Conservation (phyloP, 1,140 invertebrate genomes). For the Tetramorium alpestre region DNA sequence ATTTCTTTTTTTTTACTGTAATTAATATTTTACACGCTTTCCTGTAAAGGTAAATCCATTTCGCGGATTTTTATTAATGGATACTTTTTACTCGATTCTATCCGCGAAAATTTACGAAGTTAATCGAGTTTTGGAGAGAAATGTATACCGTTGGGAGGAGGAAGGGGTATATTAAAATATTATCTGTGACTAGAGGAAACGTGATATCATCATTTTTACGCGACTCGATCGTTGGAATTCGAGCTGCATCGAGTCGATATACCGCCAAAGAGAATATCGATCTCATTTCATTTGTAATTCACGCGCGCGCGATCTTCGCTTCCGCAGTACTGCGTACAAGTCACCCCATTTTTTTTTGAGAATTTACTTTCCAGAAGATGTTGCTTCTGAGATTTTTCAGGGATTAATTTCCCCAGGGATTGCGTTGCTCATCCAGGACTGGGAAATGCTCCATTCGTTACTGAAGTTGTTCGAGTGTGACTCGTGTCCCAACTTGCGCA, state of each 20-base stretch:
- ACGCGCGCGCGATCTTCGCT: constrained; percentile 14
- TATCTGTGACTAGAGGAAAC: neutral
- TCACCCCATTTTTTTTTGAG: constrained; percentile 5
- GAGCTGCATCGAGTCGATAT: neutral
- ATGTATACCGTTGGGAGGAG: too few relatives aligned
- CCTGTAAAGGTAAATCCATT: neutral
- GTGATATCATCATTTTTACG: neutral
- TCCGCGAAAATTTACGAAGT: neutral
- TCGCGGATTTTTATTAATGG: neutral
- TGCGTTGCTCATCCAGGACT: constrained; percentile 54
- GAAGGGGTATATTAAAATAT: neutral
- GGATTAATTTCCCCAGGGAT: constrained; percentile 54
- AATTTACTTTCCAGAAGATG: constrained; percentile 46
- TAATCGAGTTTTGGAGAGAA: neutral
- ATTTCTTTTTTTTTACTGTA: neutral
- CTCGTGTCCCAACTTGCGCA: constrained; percentile 49
- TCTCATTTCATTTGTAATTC: constrained; percentile 39
- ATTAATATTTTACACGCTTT: neutral
- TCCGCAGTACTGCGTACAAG: neutral
- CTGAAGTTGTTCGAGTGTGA: constrained; percentile 57
- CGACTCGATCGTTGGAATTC: neutral
- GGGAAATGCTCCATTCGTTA: constrained; percentile 56
- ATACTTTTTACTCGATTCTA: neutral
- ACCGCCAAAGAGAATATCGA: neutral
- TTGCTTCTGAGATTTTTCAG: constrained; percentile 59